Conservation (phyloP, 2,888 invertebrate genomes). For the Ormia ochracea region DNA sequence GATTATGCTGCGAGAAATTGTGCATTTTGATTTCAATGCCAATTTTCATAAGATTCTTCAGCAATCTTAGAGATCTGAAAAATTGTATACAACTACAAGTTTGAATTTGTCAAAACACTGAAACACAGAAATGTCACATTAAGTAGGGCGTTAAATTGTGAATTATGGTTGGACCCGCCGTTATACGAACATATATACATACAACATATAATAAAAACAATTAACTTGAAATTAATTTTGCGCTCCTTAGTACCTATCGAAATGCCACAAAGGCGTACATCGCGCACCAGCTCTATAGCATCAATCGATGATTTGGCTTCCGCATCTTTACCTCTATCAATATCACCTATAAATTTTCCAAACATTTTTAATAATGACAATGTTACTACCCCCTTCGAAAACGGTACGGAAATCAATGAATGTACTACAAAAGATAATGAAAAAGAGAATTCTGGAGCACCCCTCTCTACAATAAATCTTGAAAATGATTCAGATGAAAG, state of each 20-base stretch:
- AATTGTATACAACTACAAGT: too few species aligned
- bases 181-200: too few species aligned
- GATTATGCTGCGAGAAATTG: too few species aligned
- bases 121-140: too few species aligned
- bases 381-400: conserved; percentile 9
- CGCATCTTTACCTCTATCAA: background rate
- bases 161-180: too few species aligned
- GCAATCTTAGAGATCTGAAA: too few species aligned
- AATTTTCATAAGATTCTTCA: too few species aligned
- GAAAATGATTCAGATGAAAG: conserved; percentile 39
- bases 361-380: background rate
- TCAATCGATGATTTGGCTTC: conserved; percentile 40
- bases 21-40: too few species aligned
- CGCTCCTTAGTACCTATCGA: conserved; percentile 63
- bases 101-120: too few species aligned
- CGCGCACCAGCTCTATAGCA: conserved; percentile 58
- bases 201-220: too few species aligned
- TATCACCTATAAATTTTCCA: background rate
- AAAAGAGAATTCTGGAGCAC: background rate
- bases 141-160: too few species aligned
- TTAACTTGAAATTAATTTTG: background rate
- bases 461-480: background rate
- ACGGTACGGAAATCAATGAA: background rate
- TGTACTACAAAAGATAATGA: background rate
- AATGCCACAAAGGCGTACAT: conserved; percentile 63